Base-by-base conservation (phyloP, 2,888 invertebrate genomes). In the Nomada fabriciana region DNA sequence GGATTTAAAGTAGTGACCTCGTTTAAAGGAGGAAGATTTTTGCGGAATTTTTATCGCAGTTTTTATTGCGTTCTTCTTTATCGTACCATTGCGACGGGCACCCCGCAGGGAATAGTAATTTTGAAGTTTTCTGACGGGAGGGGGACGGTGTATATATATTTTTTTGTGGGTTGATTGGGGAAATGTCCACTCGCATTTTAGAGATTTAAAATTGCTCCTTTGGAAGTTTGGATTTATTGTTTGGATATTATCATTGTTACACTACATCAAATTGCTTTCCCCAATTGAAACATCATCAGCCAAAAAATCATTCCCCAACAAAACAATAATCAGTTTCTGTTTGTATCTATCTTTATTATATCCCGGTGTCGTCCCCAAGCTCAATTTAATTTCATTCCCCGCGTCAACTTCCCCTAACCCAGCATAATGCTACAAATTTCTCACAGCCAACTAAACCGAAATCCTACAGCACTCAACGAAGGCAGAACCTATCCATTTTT, bases 1-100 rank as follows among this genome's bases (percentile, higher is more conserved):
- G 55, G 69, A 59, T 64, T 69, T 64, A 23, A 71, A 42, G 61
- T 64, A 60, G 15, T 23, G 53, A 64, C 67, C 78, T 29, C 63
- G 73, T 73, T 78, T 29, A 29, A 36, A 36, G 42, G 9, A 11
- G 50, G 20, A 60, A 59, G 15, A 61, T 80, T 67, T 78, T 63
- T 59, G 43, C 25, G 63, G 63, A 73, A 67, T 80, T 80, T 78
- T 68, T 65, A 50, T 67, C n/a, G 42, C 43, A 15, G 47, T 36
- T 72, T 52, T 76, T 76, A 76, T 80, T 60, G 43, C 15, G 7
- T n/a, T 29, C 43, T 53, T 63, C 43, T 53, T 72, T 25, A 42
- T 20, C 53, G 61, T 7, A 3, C 50, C 0, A 3, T 13, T 25
- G 13, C 7, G 43, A 3, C 11, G 42, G 20, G 11, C 0, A n/a